A percentile compares a stretch with the other conserved stretches of the same genome.
phyloP scores from a whole-genome alignment of 2,888 invertebrate species.

The Thysanoteuthis rhombus region DNA sequence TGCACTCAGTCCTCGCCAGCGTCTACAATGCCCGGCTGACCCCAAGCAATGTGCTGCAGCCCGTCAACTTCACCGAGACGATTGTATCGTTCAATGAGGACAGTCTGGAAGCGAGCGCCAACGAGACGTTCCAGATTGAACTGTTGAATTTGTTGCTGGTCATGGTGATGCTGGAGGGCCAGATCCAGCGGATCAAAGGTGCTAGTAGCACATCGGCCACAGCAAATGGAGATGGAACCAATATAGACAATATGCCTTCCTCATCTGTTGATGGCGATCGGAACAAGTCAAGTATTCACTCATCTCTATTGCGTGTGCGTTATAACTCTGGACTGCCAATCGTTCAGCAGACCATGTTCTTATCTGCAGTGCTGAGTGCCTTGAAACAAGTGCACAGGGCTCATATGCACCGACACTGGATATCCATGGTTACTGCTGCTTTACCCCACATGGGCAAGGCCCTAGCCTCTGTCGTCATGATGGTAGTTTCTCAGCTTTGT shows the following conservation, averaged over 20 bases:
- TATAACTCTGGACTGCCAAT: conserved; percentile 60
- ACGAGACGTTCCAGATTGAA: conserved; percentile 65
- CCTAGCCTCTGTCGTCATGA: conserved; percentile 80
- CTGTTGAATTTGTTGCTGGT: conserved; percentile 75
- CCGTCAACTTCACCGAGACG: conserved; percentile 78
- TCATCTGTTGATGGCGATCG: conserved; percentile 71
- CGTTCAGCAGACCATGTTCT: conserved; percentile 82
- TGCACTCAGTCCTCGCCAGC: conserved; percentile 83
- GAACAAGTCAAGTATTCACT: conserved; percentile 56
- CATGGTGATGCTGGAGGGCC: conserved; percentile 80
- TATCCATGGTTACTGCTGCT: conserved; percentile 81
- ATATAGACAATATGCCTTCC: conserved; percentile 71
- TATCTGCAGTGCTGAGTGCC: conserved; percentile 81
- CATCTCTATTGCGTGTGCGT: conserved; percentile 52
- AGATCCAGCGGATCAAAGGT: conserved; percentile 70
- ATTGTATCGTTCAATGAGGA: conserved; percentile 79
- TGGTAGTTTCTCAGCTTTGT: conserved; percentile 83
- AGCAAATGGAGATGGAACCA: conserved; percentile 25
- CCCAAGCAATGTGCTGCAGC: conserved; percentile 34
- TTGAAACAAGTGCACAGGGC: conserved; percentile 78
- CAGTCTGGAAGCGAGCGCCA: conserved; percentile 54
- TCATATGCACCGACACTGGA: conserved; percentile 84
- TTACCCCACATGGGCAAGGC: conserved; percentile 82
- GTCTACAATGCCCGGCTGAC: conserved; percentile 71
- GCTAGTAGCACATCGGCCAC: conserved; percentile 35